Base-by-base conservation (phyloP, 2,888 invertebrate genomes). In the Athetis lepigone region DNA sequence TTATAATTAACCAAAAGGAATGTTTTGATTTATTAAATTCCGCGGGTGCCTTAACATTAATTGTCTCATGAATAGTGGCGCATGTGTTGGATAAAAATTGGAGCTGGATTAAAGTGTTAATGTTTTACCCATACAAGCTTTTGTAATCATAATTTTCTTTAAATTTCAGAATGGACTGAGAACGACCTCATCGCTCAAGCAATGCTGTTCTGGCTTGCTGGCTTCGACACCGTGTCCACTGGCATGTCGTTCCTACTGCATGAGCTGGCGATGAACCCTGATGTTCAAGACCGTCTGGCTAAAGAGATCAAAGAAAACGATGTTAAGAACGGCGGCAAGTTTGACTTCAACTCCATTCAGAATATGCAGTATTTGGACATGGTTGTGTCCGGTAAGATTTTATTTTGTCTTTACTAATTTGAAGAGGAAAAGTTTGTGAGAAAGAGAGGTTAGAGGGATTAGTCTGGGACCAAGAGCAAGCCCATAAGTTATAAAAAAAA, bases 341-440 rank as follows among this genome's bases (percentile, higher is more conserved):
- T 96, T 0, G 92, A 90, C 47, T 96, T 96, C 70, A 95, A 95
- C 27, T 88, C 90, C 0, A 84, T 96, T 0, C 90, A 94, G 62
- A 90, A 89, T 29, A 94, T 96, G 95, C 90, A 92, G 27, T 96
- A 96, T 64, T 82, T 96, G 89, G 96, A 96, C 58, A 96, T 96
- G 96, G 95, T 96, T 0, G 82, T 96, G 0, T 95, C 96, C 79
- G 95, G 95, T 95, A 78, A 75, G 64, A 27, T 39, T 45, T 33
- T 33, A 13, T 11, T 33, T 8, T 25, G 25, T 25, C 25, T n/a
- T n/a, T n/a, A n/a, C n/a, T n/a, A n/a, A n/a, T n/a, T n/a, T n/a
- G n/a, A n/a, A n/a, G n/a, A n/a, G n/a, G n/a, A n/a, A n/a, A n/a
- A n/a, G n/a, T n/a, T n/a, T n/a, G n/a, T n/a, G n/a, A n/a, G n/a